Evolutionary conservation across 1,140 invertebrate species (phyloP).

Genomic region (Lepidurus apus): DNA sequence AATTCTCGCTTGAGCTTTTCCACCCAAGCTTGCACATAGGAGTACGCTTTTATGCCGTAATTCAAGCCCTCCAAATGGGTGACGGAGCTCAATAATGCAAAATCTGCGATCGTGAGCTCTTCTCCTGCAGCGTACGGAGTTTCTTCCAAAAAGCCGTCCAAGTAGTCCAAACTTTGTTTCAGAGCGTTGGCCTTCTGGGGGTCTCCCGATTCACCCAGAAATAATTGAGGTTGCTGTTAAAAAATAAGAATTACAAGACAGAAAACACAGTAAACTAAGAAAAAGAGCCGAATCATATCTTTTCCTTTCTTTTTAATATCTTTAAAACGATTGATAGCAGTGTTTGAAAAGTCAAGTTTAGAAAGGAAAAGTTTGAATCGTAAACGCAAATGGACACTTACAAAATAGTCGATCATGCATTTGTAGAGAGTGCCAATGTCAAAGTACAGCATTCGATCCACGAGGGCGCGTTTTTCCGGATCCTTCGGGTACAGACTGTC

Average conservation of each 20-base stretch:
- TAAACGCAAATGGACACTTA: constrained; percentile 36
- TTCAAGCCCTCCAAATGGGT: constrained; percentile 42
- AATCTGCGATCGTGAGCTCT: constrained; percentile 44
- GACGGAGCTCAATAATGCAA: constrained; percentile 42
- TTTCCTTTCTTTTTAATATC: too few species aligned
- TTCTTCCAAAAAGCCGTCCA: constrained; percentile 41
- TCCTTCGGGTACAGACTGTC: constrained; percentile 40
- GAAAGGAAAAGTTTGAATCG: not conserved
- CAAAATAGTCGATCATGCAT: constrained; percentile 43
- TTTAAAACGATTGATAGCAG: too few species aligned
- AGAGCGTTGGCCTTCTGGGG: constrained; percentile 42
- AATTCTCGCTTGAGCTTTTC: constrained; percentile 42
- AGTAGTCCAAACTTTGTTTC: constrained; percentile 42
- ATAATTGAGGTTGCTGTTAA: constrained; percentile 39
- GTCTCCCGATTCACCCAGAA: constrained; percentile 36
- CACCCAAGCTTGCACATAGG: constrained; percentile 42
- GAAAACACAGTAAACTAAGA: too few species aligned
- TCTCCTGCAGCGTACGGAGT: constrained; percentile 41
- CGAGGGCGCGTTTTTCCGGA: constrained; percentile 42
- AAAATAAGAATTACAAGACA: not conserved
- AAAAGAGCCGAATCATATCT: too few species aligned
- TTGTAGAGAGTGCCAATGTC: constrained; percentile 45
- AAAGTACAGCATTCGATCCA: constrained; percentile 46
- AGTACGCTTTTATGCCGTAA: constrained; percentile 41
- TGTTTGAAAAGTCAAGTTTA: not conserved